phyloP scores from a whole-genome alignment of 2,888 invertebrate genomes.

The Heliconius ismenius region DNA sequence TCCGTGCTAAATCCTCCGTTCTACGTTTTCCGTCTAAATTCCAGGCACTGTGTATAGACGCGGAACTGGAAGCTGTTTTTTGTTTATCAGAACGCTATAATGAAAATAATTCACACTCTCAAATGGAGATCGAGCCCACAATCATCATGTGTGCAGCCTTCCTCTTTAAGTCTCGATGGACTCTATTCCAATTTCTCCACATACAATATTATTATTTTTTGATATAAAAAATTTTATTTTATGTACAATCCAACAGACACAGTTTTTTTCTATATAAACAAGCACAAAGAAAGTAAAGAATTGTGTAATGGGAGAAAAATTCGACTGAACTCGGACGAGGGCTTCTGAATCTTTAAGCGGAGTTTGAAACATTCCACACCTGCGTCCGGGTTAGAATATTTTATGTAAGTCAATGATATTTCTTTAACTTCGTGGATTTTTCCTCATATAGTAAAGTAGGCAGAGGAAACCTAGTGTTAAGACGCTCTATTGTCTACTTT shows the following conservation, averaged over 20 bases:
- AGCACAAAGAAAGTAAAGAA: slow-evolving; percentile 39
- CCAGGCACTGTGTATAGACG: no score
- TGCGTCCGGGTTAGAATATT: slow-evolving; percentile 20
- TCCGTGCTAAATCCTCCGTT: no score
- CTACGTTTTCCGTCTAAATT: no score
- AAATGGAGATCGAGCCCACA: no score
- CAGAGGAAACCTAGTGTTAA: background rate
- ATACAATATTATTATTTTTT: no score
- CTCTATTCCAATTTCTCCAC: no score
- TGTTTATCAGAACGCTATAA: no score
- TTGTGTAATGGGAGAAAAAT: slow-evolving; percentile 49
- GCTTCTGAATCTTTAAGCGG: slow-evolving; percentile 49
- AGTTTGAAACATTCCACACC: slow-evolving; percentile 51
- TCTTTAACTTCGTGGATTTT: background rate
- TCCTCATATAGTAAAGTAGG: background rate
- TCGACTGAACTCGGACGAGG: slow-evolving; percentile 47
- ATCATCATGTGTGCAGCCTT: no score
- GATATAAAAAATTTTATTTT: background rate
- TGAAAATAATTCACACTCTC: no score
- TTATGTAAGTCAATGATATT: slow-evolving; percentile 2
- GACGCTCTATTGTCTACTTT: background rate
- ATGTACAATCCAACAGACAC: background rate
- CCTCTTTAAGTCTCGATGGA: no score
- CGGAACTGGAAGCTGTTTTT: no score
- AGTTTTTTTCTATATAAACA: slow-evolving; percentile 24